Percentiles rank a stretch among this genome's conserved stretches.
phyloP scores from a whole-genome alignment of 2,113 vertebrate genomes.

The Chionomys nivalis region DNA sequence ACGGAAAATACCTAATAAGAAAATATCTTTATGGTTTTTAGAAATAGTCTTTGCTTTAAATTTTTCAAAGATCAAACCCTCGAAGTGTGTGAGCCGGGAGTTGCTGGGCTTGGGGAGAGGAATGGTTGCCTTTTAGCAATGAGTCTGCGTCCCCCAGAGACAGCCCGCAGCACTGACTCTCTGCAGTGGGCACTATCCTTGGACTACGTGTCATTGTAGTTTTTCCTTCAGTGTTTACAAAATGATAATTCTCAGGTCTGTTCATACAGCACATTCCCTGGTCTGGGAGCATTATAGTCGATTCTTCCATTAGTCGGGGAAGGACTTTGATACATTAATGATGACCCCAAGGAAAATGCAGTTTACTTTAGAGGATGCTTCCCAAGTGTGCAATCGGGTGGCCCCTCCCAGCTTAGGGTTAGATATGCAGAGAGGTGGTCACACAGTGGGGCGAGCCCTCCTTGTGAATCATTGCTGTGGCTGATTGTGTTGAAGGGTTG shows the following conservation, averaged over 20 bases:
- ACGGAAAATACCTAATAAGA: neutral
- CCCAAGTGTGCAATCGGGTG: rapidly evolving
- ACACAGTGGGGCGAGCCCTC: rapidly evolving
- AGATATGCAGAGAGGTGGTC: too few relatives aligned
- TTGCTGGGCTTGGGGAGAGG: neutral
- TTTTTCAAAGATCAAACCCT: neutral
- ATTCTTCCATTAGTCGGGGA: neutral
- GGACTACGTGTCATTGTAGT: neutral
- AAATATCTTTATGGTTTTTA: neutral
- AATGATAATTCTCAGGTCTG: rapidly evolving
- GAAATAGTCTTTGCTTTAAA: neutral
- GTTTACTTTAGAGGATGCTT: rapidly evolving
- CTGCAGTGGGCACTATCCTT: neutral
- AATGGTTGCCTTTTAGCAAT: neutral
- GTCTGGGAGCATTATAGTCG: neutral
- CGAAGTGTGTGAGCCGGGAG: neutral
- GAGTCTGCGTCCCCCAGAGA: neutral
- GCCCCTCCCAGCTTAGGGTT: too few relatives aligned
- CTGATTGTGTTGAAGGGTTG: neutral
- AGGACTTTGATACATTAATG: neutral
- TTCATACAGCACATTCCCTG: neutral
- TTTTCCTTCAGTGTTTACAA: neutral
- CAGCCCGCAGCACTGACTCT: neutral
- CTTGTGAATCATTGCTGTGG: neutral
- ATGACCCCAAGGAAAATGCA: neutral